Base-by-base conservation (phyloP, 23 tunicate genomes). In the Diplosoma virens region DNA sequence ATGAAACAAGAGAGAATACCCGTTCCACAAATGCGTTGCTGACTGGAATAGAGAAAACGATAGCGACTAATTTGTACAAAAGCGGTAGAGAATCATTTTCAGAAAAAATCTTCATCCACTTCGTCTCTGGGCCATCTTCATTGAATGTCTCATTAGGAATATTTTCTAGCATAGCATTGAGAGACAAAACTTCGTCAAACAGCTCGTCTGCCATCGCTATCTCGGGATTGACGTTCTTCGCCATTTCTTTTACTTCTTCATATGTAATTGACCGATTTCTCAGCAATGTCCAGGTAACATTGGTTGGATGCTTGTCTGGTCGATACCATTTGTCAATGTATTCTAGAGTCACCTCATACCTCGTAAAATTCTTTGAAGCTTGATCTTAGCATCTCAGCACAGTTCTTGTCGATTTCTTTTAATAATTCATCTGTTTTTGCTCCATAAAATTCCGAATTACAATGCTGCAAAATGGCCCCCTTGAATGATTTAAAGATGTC, bases 271-370 rank as follows among this genome's bases (percentile, higher is more conserved):
- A 11, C 35, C 32, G 0, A 34, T 77, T 33, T 77, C 26, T 58
- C 25, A 77, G 53, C 82, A 77, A 18, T 30, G 82, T 77, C 82
- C 75, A 77, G 82, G 52, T 22, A n/a, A 77, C 21, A 77, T 77
- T 23, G 35, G 52, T 26, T 65, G 75, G 75, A 65, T 77, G 82
- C 82, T 77, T 63, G 7, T 77, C 82, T 25, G 31, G 35, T 77
- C 82, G 82, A 77, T 77, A 77, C 82, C 82, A 77, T 73, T 77
- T 66, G 76, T 64, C 66, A 73, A 77, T 63, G 66, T 64, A 64
- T 24, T 64, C 35, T 31, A 64, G 37, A 31, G 35, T 27, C 36
- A 64, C 37, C 14, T 30, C 37, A 31, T 64, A 24, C 17, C 14
- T 30, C 37, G 20, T 64, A 24, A 3, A 64, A 64, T 31, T 64